Conservation (phyloP, 2,797 vertebrate species). For the Melopsittacus undulatus region DNA sequence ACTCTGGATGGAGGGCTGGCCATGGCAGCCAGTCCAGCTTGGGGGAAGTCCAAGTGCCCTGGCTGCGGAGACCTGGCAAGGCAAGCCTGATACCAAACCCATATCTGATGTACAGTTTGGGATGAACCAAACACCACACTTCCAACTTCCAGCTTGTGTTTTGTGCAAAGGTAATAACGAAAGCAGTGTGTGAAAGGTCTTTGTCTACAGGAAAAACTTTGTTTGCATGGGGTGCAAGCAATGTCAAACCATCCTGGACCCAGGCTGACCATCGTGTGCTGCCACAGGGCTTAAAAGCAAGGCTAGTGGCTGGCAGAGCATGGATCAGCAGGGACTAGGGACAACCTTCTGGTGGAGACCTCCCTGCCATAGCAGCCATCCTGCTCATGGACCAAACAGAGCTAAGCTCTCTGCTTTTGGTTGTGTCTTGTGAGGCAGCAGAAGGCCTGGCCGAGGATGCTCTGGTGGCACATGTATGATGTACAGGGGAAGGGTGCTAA, state of each 20-base stretch:
- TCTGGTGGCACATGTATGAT: fast-evolving
- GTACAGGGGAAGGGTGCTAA: neutral
- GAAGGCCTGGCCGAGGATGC: neutral
- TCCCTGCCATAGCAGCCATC: neutral
- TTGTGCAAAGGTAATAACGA: fast-evolving
- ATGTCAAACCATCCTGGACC: neutral
- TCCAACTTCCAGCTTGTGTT: neutral
- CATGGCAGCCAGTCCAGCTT: neutral
- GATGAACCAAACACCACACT: neutral
- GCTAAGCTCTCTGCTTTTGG: neutral
- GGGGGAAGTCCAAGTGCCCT: fast-evolving
- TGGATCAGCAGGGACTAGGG: too few relatives aligned
- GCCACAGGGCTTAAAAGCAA: neutral
- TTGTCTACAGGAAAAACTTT: neutral
- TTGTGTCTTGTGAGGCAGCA: neutral
- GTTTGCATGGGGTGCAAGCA: fast-evolving
- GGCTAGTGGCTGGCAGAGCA: neutral
- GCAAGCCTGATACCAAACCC: fast-evolving
- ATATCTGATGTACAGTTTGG: neutral
- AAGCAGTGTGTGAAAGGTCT: fast-evolving
- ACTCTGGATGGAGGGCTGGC: neutral
- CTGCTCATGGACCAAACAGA: neutral
- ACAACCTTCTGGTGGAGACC: neutral
- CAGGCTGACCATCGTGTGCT: neutral
- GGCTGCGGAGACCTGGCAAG: neutral